These are phyloP conservation scores for Carassius gibelio DNA, from an alignment of 2,113 vertebrate species.

Conservation along the genomic window DNA sequence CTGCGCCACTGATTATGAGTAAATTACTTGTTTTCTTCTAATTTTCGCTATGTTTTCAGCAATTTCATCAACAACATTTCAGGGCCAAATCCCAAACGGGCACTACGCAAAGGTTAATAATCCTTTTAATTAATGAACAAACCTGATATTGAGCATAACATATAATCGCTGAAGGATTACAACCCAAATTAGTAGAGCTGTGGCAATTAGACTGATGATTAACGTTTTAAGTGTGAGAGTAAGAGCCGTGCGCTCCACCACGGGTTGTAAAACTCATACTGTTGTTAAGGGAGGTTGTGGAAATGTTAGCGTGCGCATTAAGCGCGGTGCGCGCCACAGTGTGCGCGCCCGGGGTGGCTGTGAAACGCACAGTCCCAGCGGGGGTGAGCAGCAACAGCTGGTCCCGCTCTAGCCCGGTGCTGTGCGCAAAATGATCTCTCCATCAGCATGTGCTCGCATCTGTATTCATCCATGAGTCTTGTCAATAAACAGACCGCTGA, in stretches of 20 bases:
- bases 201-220: slow-evolving; percentile 99
- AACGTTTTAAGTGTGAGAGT: slow-evolving; percentile 94
- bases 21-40: slow-evolving; percentile 56
- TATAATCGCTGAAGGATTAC: slow-evolving; percentile 96
- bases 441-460: slow-evolving; percentile 87
- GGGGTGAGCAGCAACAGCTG: slow-evolving; percentile 95
- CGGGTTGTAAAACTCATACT: slow-evolving; percentile 94
- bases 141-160: slow-evolving; percentile 89
- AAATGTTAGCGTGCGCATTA: slow-evolving; percentile 86
- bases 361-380: slow-evolving; percentile 86
- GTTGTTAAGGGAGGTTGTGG: slow-evolving; percentile 82
- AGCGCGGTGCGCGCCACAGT: slow-evolving; percentile 80
- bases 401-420: slow-evolving; percentile 88
- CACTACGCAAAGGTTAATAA: slow-evolving; percentile 93
- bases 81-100: slow-evolving; percentile 82
- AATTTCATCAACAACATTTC: slow-evolving; percentile 75
- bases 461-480: slow-evolving; percentile 95
- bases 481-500: slow-evolving; percentile 90
- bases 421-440: slow-evolving; percentile 97
- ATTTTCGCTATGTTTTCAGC: slow-evolving; percentile 53
- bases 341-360: slow-evolving; percentile 84
- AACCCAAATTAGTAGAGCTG: slow-evolving; percentile 92
- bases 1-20: slow-evolving; percentile 64
- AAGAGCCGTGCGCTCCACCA: slow-evolving; percentile 91
- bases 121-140: slow-evolving; percentile 98